Base-by-base conservation (phyloP, 2,113 vertebrate genomes). In the Hippopotamus amphibius region DNA sequence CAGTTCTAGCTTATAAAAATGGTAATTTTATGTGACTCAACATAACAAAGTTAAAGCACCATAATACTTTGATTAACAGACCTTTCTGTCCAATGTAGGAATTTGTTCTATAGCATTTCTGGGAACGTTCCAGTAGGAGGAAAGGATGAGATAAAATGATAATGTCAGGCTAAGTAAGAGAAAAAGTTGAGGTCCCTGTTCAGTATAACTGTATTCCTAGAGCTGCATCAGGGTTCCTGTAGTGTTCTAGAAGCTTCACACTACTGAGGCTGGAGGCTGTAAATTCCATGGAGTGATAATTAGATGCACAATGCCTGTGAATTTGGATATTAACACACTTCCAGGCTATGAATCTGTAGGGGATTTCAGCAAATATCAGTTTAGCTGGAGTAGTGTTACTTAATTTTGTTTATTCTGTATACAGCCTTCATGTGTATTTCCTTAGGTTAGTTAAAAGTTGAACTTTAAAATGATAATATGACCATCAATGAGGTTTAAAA, bases 391-490 rank as follows among this genome's bases (percentile, higher is more conserved):
- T 92, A 84, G 37, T 43, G n/a, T 80, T 71, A 37, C 24, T 69
- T 87, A 66, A 46, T 77, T 94, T 91, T 76, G 5, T 77, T 92
- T 53, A 79, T 19, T 92, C 12, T 94, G 17, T 92, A 17, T 77
- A 37, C 22, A 68, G 4, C 72, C 88, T 66, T 79, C 57, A 53
- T 57, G 3, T 89, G 5, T 76, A 48, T 95, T 93, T 95, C 57
- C 80, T 86, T 93, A 86, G 7, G 16, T 61, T 86, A 80, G 79
- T 89, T 94, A 80, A 24, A 69, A 86, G 19, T 71, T 63, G 68
- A 94, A 19, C 46, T 94, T 94, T 92, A 88, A 94, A 94, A 79
- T 86, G 59, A 46, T 96, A 80, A 53, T 66, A 46, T 57, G 10
- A 81, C 16, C 50, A 4, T 43, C 46, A 9, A 6, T n/a, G 37